These are phyloP conservation scores for Gopherus evgoodei DNA, from an alignment of 2,113 vertebrate species.

Conservation along the genomic window DNA sequence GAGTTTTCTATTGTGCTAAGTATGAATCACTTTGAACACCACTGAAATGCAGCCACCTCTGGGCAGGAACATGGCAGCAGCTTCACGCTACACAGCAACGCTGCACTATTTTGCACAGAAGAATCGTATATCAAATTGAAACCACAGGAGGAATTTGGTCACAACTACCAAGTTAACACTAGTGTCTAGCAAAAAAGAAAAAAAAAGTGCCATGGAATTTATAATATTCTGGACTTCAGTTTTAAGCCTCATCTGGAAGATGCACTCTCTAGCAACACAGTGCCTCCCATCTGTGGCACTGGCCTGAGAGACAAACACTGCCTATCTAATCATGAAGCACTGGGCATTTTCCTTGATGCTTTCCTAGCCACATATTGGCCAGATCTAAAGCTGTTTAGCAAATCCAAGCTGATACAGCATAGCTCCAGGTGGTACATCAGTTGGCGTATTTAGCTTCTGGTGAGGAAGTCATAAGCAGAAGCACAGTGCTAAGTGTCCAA, in stretches of 20 bases:
- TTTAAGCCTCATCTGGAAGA: not conserved
- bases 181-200: not conserved
- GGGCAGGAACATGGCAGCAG: not conserved
- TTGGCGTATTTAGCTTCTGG: not conserved
- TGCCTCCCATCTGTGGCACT: not conserved
- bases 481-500: fast-evolving
- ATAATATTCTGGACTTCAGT: not conserved
- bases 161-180: not conserved
- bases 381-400: not conserved
- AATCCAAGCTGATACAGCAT: not conserved
- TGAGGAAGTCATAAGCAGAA: not conserved
- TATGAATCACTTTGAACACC: not conserved
- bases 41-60: not conserved
- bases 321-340: not conserved
- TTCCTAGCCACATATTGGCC: not conserved
- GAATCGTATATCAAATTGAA: not conserved
- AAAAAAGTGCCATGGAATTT: not conserved
- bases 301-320: not conserved
- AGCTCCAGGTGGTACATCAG: not conserved
- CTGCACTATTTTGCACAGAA: not conserved
- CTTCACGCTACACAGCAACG: not conserved
- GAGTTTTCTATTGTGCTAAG: fast-evolving
- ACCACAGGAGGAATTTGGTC: not conserved
- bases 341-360: not conserved
- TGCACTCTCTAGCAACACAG: not conserved